Percentiles rank a stretch among this genome's conserved stretches.
phyloP scores from a whole-genome alignment of 1,140 invertebrate genomes.

The Cotesia vestalis region DNA sequence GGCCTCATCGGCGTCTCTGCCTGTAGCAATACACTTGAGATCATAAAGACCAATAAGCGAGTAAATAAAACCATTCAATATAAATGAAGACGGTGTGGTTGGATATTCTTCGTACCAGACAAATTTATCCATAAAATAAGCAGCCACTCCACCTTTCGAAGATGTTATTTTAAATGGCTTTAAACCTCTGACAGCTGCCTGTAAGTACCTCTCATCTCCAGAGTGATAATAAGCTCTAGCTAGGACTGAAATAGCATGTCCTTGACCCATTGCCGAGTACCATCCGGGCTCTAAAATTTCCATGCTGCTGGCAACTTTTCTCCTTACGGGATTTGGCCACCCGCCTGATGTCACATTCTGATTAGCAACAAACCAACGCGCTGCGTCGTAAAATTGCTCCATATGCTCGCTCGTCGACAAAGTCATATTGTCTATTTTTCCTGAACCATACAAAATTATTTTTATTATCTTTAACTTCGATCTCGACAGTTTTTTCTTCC shows the following conservation, averaged over 20 bases:
- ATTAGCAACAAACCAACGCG: conserved; percentile 90
- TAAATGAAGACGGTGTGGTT: conserved; percentile 92
- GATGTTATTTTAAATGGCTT: conserved; percentile 80
- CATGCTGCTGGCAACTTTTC: conserved; percentile 80
- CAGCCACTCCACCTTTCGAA: conserved; percentile 82
- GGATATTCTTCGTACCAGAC: conserved; percentile 98
- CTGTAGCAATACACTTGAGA: conserved; percentile 76
- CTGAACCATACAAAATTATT: conserved; percentile 78
- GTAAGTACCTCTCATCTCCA: conserved; percentile 79
- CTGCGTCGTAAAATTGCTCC: conserved; percentile 90
- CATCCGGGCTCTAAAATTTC: conserved; percentile 85
- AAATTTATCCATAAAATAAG: conserved; percentile 84
- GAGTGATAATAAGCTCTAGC: conserved; percentile 88
- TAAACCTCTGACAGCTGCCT: conserved; percentile 82
- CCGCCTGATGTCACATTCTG: conserved; percentile 85
- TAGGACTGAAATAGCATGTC: conserved; percentile 93
- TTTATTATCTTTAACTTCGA: conserved; percentile 79
- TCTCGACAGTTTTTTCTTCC: conserved; percentile 75
- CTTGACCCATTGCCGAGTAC: conserved; percentile 98
- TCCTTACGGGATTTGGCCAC: conserved; percentile 87
- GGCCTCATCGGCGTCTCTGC: conserved; percentile 71
- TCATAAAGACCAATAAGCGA: conserved; percentile 96
- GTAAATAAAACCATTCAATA: conserved; percentile 99
- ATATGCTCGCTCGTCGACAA: conserved; percentile 85
- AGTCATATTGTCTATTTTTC: conserved; percentile 83